These are phyloP conservation scores for Xenotilapia flavipinnis DNA, from an alignment of 2,113 vertebrate genomes.

Conservation along the genomic window DNA sequence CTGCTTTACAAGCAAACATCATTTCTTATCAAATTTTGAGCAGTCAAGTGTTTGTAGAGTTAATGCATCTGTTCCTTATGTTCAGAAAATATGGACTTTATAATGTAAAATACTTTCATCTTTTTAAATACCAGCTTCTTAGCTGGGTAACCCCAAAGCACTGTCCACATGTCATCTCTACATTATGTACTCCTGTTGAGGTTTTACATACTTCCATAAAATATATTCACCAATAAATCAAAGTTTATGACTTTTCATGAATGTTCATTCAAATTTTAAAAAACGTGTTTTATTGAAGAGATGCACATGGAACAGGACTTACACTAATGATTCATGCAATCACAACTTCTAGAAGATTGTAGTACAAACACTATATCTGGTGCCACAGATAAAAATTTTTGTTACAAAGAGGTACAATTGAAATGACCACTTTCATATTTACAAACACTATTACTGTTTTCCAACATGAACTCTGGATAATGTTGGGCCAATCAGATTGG, in stretches of 20 bases:
- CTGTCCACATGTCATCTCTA: neutral
- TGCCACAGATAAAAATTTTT: rapidly evolving
- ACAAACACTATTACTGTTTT: neutral
- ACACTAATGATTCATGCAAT: neutral
- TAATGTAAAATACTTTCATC: neutral
- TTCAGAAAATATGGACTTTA: neutral
- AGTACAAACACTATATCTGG: neutral
- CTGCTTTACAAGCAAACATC: neutral
- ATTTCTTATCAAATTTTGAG: neutral
- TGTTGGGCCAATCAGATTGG: neutral
- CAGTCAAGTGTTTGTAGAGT: neutral
- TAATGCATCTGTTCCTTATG: neutral
- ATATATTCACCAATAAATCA: neutral
- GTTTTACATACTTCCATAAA: neutral
- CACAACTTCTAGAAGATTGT: neutral
- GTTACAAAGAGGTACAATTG: neutral
- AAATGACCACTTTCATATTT: neutral
- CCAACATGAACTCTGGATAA: neutral
- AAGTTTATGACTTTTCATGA: neutral
- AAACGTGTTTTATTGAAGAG: neutral
- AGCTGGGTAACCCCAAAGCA: neutral
- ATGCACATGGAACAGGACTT: neutral
- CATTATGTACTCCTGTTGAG: neutral
- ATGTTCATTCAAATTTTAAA: neutral
- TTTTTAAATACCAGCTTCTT: neutral